Percentiles rank a stretch among this genome's conserved stretches.
phyloP scores from a whole-genome alignment of 2,888 invertebrate genomes.

The Xestia xanthographa region DNA sequence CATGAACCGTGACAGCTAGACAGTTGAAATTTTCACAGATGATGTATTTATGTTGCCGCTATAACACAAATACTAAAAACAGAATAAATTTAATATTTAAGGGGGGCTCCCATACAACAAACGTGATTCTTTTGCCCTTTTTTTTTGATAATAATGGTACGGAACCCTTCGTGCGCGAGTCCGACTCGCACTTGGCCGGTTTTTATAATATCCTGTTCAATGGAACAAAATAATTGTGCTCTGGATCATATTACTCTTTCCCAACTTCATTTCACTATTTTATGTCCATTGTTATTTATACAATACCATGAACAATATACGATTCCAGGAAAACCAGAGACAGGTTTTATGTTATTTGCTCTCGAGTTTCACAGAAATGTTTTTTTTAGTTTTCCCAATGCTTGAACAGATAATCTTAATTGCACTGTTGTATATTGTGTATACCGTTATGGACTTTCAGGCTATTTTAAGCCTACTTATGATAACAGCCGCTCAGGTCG shows the following conservation, averaged over 20 bases:
- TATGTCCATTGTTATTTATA: background rate
- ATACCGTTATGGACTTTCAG: background rate
- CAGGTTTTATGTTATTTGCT: background rate
- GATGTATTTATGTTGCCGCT: too few relatives aligned
- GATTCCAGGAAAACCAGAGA: background rate
- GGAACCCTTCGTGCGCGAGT: too few relatives aligned
- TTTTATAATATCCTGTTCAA: background rate
- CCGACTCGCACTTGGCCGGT: too few relatives aligned
- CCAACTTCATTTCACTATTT: background rate
- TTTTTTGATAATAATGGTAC: too few relatives aligned
- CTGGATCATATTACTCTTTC: background rate
- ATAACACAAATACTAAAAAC: too few relatives aligned
- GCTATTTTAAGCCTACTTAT: background rate
- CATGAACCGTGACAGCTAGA: too few relatives aligned
- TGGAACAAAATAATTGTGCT: background rate
- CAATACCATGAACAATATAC: background rate
- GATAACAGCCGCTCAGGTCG: too few relatives aligned
- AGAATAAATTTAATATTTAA: too few relatives aligned
- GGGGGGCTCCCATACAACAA: too few relatives aligned
- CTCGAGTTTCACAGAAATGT: background rate
- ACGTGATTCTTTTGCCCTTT: too few relatives aligned
- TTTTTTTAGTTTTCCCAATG: background rate
- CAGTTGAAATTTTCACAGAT: too few relatives aligned
- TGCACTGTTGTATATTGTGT: background rate
- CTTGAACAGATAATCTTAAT: background rate